Evolutionary conservation across 2,888 invertebrate species (phyloP).

Genomic region (Alsophila aescularia): DNA sequence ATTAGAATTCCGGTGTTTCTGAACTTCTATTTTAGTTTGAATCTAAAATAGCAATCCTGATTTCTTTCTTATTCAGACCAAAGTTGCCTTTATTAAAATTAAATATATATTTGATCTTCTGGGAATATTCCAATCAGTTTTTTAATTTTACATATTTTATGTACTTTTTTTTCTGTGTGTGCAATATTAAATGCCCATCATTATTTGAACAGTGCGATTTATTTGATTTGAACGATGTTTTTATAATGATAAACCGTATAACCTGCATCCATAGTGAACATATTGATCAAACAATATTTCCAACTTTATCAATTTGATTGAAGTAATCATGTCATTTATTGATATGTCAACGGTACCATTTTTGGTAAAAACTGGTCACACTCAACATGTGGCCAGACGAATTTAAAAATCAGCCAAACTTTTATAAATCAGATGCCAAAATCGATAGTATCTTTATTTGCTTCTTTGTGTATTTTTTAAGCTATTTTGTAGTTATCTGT

Average conservation of each 20-base stretch:
- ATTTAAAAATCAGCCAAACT: conserved; percentile 22
- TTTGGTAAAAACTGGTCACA: conserved; percentile 32
- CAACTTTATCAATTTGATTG: conserved; percentile 8
- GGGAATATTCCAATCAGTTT: background rate
- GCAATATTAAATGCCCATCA: too few relatives aligned
- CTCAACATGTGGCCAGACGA: conserved; percentile 27
- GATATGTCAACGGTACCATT: conserved; percentile 25
- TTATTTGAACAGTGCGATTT: too few relatives aligned
- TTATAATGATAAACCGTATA: background rate
- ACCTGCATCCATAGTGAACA: background rate
- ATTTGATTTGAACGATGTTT: too few relatives aligned
- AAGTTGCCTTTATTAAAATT: background rate
- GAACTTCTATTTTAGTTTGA: background rate
- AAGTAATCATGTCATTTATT: conserved; percentile 24
- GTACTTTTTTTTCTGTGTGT: background rate
- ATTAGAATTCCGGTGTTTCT: conserved; percentile 16
- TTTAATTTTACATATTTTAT: background rate
- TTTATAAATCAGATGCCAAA: background rate
- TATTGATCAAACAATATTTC: conserved; percentile 1
- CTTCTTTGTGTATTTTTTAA: background rate
- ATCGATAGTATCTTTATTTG: background rate
- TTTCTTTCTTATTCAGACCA: background rate
- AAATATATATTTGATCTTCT: background rate
- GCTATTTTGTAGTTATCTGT: background rate
- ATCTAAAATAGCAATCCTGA: background rate